Evolutionary conservation across 2,797 vertebrate species (phyloP).

Genomic region (Oreochromis mossambicus): DNA sequence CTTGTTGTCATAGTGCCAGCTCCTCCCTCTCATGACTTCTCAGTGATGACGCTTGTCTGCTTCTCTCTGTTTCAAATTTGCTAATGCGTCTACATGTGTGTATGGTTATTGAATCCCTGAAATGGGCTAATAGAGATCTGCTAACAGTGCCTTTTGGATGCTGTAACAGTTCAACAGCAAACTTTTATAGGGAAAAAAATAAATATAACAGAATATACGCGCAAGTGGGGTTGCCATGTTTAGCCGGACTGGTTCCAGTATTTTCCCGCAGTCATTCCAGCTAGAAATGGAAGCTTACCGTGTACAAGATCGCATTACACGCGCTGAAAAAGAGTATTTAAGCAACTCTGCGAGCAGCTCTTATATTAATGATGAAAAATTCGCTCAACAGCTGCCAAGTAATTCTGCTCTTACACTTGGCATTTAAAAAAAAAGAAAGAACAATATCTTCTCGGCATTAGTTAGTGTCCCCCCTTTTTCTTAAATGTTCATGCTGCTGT

Average conservation of each 20-base stretch:
- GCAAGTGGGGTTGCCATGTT: background rate
- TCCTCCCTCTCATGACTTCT: slow-evolving; percentile 46
- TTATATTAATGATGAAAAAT: slow-evolving; percentile 42
- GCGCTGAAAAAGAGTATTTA: slow-evolving; percentile 20
- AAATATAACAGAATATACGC: background rate
- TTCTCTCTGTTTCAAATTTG: slow-evolving; percentile 42
- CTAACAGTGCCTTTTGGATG: background rate
- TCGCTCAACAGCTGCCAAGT: slow-evolving; percentile 13
- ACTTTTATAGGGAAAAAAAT: background rate
- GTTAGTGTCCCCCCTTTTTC: slow-evolving; percentile 1
- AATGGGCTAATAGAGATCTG: background rate
- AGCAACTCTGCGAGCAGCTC: slow-evolving; percentile 15
- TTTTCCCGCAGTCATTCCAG: background rate
- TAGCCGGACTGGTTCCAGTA: background rate
- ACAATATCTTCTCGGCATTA: slow-evolving; percentile 5
- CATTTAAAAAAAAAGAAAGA: slow-evolving; percentile 1
- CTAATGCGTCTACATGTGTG: slow-evolving; percentile 32
- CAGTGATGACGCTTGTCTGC: slow-evolving; percentile 34
- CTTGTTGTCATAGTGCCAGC: slow-evolving; percentile 56
- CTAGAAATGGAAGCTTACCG: background rate
- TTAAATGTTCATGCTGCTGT: slow-evolving; percentile 13
- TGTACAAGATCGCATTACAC: slow-evolving; percentile 17
- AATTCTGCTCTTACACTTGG: slow-evolving; percentile 12
- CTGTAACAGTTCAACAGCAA: background rate
- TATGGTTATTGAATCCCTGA: slow-evolving; percentile 12